Conservation (phyloP, 1,140 invertebrate species). For the Nephotettix cincticeps region DNA sequence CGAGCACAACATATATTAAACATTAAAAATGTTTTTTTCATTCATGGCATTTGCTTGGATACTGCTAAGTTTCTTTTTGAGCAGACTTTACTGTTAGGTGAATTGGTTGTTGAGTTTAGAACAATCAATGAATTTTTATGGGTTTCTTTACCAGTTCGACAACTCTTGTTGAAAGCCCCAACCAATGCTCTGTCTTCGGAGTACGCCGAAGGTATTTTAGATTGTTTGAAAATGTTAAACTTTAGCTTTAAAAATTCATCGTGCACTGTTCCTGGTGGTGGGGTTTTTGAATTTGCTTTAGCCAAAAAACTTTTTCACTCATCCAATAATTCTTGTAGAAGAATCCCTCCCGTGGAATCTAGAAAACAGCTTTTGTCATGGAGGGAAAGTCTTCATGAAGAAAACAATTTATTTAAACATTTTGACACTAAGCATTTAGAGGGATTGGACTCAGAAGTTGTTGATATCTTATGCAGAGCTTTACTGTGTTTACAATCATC, state of each 20-base stretch:
- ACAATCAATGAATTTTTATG: not conserved
- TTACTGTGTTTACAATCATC: not conserved
- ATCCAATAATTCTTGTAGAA: not conserved
- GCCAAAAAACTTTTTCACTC: not conserved
- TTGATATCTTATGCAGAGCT: not conserved
- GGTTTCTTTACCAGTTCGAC: not conserved
- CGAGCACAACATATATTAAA: not conserved
- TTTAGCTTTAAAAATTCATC: not conserved
- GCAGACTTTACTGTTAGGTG: not conserved
- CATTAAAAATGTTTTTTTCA: not conserved
- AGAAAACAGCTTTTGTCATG: not conserved
- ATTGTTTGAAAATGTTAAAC: slow-evolving; percentile 12
- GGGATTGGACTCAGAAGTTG: not conserved
- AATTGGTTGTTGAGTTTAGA: not conserved
- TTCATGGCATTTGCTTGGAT: not conserved
- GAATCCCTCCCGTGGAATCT: not conserved
- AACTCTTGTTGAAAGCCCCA: not conserved
- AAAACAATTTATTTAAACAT: not conserved
- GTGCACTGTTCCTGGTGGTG: slow-evolving; percentile 2
- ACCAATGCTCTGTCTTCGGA: not conserved
- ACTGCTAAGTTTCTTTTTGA: not conserved
- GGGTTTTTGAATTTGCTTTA: not conserved
- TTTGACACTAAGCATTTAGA: not conserved
- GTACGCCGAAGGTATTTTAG: not conserved
- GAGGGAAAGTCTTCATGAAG: not conserved